Percentiles rank a stretch among this genome's conserved stretches.
phyloP scores from a whole-genome alignment of 2,888 invertebrate genomes.

The Scaptomyza tumidula region DNA sequence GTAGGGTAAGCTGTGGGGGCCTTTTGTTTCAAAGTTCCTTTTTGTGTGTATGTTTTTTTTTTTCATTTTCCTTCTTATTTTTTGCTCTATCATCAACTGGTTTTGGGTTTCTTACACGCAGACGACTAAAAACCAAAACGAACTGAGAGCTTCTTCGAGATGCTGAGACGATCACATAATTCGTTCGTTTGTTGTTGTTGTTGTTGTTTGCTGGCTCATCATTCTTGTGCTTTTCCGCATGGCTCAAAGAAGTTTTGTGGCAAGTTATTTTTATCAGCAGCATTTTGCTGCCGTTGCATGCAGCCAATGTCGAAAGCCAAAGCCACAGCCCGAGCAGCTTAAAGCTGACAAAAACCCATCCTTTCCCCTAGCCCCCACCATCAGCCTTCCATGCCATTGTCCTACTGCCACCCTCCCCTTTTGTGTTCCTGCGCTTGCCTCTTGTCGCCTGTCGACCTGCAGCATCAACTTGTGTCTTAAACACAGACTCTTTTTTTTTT shows the following conservation, averaged over 20 bases:
- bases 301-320: constrained; percentile 29
- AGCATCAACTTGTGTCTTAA: constrained; percentile 42
- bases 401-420: background rate
- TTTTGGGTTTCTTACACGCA: constrained; percentile 73
- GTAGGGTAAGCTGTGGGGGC: no score
- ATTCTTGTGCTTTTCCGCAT: constrained; percentile 74
- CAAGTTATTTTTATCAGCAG: constrained; percentile 76
- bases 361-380: background rate
- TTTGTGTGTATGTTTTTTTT: background rate
- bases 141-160: constrained; percentile 32
- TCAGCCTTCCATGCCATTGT: background rate
- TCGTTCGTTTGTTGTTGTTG: constrained; percentile 40
- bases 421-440: background rate
- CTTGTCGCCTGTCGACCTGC: constrained; percentile 49
- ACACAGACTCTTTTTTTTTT: constrained; percentile 59
- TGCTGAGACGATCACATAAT: constrained; percentile 73
- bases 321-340: constrained; percentile 20
- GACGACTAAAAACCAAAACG: constrained; percentile 33
- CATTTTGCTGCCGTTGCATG: constrained; percentile 76
- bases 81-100: constrained; percentile 72
- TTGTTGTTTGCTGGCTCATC: constrained; percentile 64
- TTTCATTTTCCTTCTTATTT: constrained; percentile 3
- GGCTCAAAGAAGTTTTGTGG: constrained; percentile 66
- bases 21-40: constrained; percentile 18
- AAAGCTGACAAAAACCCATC: constrained; percentile 2